phyloP scores from a whole-genome alignment of 1,140 invertebrate species.

The Ceratina australensis region DNA sequence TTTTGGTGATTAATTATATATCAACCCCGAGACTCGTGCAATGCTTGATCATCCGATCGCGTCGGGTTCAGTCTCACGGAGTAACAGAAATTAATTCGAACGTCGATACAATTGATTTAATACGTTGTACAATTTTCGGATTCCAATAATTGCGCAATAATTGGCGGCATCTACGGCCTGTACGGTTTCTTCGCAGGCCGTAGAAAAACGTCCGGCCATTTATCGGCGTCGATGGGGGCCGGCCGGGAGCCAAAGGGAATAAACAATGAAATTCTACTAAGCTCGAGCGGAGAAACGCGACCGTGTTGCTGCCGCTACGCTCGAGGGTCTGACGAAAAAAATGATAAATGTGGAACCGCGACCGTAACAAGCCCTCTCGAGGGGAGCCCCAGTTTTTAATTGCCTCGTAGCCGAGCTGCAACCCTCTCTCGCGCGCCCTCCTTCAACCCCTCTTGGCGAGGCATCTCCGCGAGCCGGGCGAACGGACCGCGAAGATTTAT shows the following conservation, averaged over 20 bases:
- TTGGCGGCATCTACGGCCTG: too few relatives aligned
- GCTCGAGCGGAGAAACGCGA: conserved; percentile 2
- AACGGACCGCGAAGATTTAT: conserved; percentile 55
- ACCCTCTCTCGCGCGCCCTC: conserved; percentile 20
- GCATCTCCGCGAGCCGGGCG: conserved; percentile 4
- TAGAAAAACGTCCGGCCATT: conserved; percentile 56
- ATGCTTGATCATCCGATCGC: too few relatives aligned
- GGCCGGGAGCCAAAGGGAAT: conserved; percentile 37
- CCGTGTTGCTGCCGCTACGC: conserved; percentile 13
- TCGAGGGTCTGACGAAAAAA: conserved; percentile 64
- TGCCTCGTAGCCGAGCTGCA: conserved; percentile 62
- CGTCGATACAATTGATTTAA: too few relatives aligned
- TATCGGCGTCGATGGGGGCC: conserved; percentile 49
- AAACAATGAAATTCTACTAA: conserved; percentile 65
- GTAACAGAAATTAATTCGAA: too few relatives aligned
- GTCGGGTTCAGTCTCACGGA: too few relatives aligned
- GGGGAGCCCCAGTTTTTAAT: conserved; percentile 75
- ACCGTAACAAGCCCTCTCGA: conserved; percentile 74
- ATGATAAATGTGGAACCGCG: conserved; percentile 74
- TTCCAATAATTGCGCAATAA: background rate
- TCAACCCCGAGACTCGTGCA: too few relatives aligned
- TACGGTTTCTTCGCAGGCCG: conserved; percentile 7
- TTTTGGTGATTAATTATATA: background rate
- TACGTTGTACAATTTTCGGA: too few relatives aligned
- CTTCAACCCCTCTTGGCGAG: background rate